phyloP scores from a whole-genome alignment of 2,797 vertebrate genomes.

The Zenarchopterus dispar region DNA sequence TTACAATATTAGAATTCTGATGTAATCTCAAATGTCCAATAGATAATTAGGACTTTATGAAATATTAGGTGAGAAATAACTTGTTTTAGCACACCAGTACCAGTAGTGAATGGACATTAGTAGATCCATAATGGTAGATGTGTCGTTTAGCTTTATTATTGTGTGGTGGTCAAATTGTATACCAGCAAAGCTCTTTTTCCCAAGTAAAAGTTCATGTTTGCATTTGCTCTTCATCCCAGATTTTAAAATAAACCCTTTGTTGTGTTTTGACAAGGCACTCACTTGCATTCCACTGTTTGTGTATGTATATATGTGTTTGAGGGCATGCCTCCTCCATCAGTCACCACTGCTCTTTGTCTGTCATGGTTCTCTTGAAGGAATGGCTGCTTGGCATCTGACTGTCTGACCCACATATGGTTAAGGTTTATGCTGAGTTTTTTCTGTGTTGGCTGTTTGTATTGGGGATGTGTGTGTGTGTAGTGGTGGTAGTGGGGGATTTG shows the following conservation, averaged over 20 bases:
- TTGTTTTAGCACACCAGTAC: neutral
- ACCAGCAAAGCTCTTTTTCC: conserved; percentile 1
- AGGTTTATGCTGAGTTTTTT: conserved; percentile 47
- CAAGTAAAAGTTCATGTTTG: conserved; percentile 28
- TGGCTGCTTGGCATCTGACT: conserved; percentile 46
- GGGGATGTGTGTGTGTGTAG: conserved; percentile 2
- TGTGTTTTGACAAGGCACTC: conserved; percentile 45
- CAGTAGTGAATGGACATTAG: neutral
- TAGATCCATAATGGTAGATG: neutral
- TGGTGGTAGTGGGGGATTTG: conserved; percentile 41
- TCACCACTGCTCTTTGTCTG: conserved; percentile 63
- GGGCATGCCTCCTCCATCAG: conserved; percentile 64
- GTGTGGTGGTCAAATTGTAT: conserved; percentile 2
- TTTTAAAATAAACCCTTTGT: conserved; percentile 61
- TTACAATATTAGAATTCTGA: no score
- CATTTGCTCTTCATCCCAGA: conserved; percentile 42
- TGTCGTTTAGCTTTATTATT: no score
- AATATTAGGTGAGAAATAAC: no score
- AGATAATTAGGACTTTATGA: neutral
- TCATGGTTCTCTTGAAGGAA: conserved; percentile 47
- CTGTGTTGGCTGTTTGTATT: neutral
- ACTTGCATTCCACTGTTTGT: conserved; percentile 48
- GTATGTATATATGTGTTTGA: conserved; percentile 35
- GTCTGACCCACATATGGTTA: conserved; percentile 71
- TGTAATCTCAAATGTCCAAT: neutral